Percentiles rank a stretch among this genome's conserved stretches.
Conservation (phyloP, 2,113 vertebrate genomes). For the Nothobranchius kuhntae region DNA sequence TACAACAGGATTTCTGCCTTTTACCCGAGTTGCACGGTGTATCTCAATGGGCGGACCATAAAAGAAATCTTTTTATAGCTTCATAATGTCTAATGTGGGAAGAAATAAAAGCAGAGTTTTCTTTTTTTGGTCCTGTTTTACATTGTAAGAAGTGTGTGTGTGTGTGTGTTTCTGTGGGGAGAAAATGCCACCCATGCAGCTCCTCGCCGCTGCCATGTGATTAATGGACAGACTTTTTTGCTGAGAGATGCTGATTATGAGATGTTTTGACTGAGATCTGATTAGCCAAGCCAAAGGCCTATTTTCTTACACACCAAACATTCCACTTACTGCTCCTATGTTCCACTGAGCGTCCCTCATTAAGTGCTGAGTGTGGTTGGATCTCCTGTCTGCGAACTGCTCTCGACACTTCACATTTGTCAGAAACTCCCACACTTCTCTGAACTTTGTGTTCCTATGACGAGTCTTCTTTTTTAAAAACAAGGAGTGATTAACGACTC, state of each 20-base stretch:
- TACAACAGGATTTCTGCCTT: conserved; percentile 54
- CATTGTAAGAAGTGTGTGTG: conserved; percentile 45
- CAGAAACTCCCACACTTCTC: conserved; percentile 57
- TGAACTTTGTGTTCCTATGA: conserved; percentile 33
- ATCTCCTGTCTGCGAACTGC: conserved; percentile 58
- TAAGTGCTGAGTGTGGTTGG: conserved; percentile 70
- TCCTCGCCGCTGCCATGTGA: conserved; percentile 71
- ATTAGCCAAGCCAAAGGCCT: conserved; percentile 78
- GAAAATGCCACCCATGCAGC: conserved; percentile 78
- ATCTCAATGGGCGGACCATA: conserved; percentile 56
- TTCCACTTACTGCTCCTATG: conserved; percentile 72
- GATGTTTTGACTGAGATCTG: conserved; percentile 78
- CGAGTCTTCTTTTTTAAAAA: conserved; percentile 27
- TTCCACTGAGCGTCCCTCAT: conserved; percentile 71
- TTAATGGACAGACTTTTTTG: conserved; percentile 76
- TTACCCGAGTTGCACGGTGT: conserved; percentile 47
- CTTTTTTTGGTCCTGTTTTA: conserved; percentile 52
- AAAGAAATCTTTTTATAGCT: conserved; percentile 68
- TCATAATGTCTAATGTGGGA: conserved; percentile 67
- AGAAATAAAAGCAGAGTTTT: conserved; percentile 64
- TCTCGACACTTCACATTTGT: conserved; percentile 62
- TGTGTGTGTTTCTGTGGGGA: conserved; percentile 40
- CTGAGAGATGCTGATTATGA: conserved; percentile 77
- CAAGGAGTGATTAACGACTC: conserved; percentile 32
- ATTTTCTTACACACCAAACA: conserved; percentile 80